These are phyloP conservation scores for Amaurobius ferox DNA, from an alignment of 2,888 invertebrate species.

Conservation along the genomic window DNA sequence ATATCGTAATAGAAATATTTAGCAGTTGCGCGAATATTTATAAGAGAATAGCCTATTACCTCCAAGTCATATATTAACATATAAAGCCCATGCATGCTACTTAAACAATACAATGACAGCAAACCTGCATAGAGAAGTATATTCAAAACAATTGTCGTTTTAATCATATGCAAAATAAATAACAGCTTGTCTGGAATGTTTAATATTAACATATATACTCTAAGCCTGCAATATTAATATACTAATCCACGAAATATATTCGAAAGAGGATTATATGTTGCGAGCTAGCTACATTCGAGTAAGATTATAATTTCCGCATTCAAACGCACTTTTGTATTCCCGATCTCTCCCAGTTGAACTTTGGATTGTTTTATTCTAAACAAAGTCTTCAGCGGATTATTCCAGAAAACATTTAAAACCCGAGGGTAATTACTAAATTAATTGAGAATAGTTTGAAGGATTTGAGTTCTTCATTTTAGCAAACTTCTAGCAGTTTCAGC, in stretches of 20 bases:
- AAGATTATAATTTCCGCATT: background rate
- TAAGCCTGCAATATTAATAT: background rate
- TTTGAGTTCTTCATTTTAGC: background rate
- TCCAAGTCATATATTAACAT: background rate
- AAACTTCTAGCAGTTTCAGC: background rate
- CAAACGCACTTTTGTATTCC: background rate
- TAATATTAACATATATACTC: too few species aligned
- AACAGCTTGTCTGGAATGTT: background rate
- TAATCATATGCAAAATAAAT: background rate
- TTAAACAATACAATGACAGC: background rate
- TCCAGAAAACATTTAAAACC: background rate
- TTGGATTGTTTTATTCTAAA: background rate
- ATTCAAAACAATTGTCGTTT: background rate
- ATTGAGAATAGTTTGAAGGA: background rate
- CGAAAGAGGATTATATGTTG: background rate
- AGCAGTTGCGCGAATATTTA: background rate
- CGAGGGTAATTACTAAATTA: background rate
- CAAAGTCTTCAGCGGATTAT: background rate
- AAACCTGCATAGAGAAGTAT: background rate
- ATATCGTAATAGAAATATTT: background rate
- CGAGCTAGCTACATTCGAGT: background rate
- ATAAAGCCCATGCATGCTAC: background rate
- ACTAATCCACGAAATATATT: background rate
- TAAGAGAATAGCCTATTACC: background rate
- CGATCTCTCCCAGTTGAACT: background rate